Evolutionary conservation across 2,888 invertebrate genomes (phyloP).

Genomic region (Eledona agricola): DNA sequence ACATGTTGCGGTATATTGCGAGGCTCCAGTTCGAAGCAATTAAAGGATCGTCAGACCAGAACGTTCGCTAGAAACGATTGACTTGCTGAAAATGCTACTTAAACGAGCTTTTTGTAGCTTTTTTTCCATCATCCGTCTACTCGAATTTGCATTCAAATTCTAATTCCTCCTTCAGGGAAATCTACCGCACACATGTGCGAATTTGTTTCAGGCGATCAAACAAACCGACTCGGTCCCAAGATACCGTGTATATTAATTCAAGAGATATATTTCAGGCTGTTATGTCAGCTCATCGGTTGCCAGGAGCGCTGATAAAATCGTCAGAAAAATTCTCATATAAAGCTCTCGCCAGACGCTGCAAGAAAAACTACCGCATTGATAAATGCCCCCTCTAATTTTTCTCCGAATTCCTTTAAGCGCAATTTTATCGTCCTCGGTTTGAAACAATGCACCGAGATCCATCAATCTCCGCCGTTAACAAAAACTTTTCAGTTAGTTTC

Average conservation of each 20-base stretch:
- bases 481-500: no score
- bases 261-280: no score
- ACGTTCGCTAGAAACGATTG: conserved; percentile 21
- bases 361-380: conserved; percentile 9
- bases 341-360: conserved; percentile 4
- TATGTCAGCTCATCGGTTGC: background rate
- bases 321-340: conserved; percentile 1
- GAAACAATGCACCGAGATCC: no score
- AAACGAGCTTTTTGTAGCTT: no score
- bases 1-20: conserved; percentile 15
- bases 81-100: no score
- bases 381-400: conserved; percentile 14
- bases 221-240: background rate
- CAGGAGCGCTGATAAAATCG: conserved; percentile 1
- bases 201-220: background rate
- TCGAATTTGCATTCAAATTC: conserved; percentile 2
- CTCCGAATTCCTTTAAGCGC: conserved; percentile 2
- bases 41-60: conserved; percentile 31
- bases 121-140: no score
- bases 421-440: no score
- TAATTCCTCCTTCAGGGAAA: conserved; percentile 5
- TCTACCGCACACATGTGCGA: background rate
- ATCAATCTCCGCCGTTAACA: no score
- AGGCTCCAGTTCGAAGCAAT: conserved; percentile 18
- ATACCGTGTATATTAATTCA: background rate